Conservation (phyloP, 2,888 invertebrate genomes). For the Metellina segmentata region DNA sequence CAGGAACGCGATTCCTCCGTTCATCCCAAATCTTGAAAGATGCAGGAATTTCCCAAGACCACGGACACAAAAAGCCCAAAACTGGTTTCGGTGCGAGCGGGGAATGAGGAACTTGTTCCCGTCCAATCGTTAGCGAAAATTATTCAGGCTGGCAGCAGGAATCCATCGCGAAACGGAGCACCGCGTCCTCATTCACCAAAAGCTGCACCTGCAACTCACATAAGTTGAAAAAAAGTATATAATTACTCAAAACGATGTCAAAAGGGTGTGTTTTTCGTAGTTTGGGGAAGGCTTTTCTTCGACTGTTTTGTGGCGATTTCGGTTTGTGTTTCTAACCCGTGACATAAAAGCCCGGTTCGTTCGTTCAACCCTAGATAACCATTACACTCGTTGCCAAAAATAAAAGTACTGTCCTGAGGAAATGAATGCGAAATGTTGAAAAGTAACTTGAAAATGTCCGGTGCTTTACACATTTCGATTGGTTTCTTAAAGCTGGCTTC, state of each 20-base stretch:
- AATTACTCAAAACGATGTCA: constrained; percentile 47
- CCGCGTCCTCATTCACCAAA: constrained; percentile 14
- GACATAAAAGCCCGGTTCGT: not conserved
- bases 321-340: too few species aligned
- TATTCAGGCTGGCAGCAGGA: not conserved
- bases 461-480: too few species aligned
- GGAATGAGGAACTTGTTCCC: constrained; percentile 64
- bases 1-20: not conserved
- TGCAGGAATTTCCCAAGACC: constrained; percentile 58
- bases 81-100: constrained; percentile 47
- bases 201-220: not conserved
- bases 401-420: not conserved
- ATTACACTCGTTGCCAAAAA: not conserved
- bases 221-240: not conserved
- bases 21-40: constrained; percentile 13
- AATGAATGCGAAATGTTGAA: too few species aligned
- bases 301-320: too few species aligned
- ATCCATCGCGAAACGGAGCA: not conserved
- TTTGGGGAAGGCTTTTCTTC: too few species aligned
- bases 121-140: constrained; percentile 34
- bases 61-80: constrained; percentile 29
- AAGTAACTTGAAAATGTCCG: too few species aligned
- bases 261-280: constrained; percentile 43
- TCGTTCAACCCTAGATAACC: not conserved
- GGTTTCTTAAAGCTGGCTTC: too few species aligned